Evolutionary conservation across 2,888 invertebrate genomes (phyloP).

Genomic region (Mystacides longicornis): DNA sequence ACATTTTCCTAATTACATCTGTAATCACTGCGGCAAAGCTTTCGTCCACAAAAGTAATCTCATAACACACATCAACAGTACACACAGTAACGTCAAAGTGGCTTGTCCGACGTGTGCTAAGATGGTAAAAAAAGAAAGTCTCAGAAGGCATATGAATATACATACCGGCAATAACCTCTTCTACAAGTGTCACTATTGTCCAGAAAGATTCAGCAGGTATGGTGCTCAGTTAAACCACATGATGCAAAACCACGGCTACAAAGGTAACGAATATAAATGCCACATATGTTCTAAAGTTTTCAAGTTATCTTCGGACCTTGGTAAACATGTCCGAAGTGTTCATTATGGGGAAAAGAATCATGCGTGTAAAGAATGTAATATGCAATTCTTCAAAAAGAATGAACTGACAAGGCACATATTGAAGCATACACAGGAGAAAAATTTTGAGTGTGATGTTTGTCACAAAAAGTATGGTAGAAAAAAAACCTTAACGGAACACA

Average conservation of each 20-base stretch:
- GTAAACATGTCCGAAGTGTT: conserved; percentile 4
- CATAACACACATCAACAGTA: conserved; percentile 10
- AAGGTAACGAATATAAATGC: conserved; percentile 21
- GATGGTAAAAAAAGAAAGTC: conserved; percentile 8
- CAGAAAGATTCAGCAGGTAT: conserved; percentile 38
- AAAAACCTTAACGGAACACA: conserved; percentile 17
- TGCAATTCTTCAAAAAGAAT: conserved; percentile 30
- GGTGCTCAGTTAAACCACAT: conserved; percentile 41
- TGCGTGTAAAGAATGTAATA: conserved; percentile 33
- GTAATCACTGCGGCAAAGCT: conserved; percentile 20
- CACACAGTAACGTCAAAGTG: conserved; percentile 5
- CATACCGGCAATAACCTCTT: conserved; percentile 21
- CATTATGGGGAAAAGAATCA: not conserved
- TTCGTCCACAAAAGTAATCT: conserved; percentile 12
- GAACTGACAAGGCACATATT: conserved; percentile 10
- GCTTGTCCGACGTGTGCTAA: conserved; percentile 11
- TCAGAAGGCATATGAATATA: conserved; percentile 4
- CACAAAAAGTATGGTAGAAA: conserved; percentile 12
- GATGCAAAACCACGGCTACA: conserved; percentile 30
- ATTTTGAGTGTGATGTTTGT: conserved; percentile 15
- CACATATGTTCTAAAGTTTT: conserved; percentile 18
- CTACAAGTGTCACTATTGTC: conserved; percentile 36
- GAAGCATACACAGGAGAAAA: conserved; percentile 16
- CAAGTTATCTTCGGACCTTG: not conserved
- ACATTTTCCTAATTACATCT: conserved; percentile 21